Evolutionary conservation across 1,140 invertebrate species (phyloP), one percentile per base, ranked within the genome.

Genomic region (Hormaphis cornu): DNA sequence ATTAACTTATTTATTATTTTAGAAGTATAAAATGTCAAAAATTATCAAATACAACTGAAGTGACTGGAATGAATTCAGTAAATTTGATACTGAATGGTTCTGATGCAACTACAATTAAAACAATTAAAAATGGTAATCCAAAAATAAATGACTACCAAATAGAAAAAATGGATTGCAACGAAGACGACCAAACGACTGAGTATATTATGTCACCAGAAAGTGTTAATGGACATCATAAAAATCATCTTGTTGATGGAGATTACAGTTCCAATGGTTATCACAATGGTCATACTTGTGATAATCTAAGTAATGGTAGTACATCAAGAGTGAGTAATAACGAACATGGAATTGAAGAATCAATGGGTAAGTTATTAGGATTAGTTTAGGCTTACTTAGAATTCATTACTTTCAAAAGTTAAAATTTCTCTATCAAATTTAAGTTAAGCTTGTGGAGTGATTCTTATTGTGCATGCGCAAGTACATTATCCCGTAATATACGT

Each of bases 111-210:
- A 66, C 61, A 30, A 18, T 66, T 22, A 66, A 66, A 66, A 66
- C 61, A n/a, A 66, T 66, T n/a, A 66, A 66, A 35, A 66, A 66
- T 48, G 44, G 61, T n/a, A 50, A 24, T 22, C 42, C 61, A 22
- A 66, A 66, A 66, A 48, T 66, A 3, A 66, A 48, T 48, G 61
- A 66, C 18, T 66, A 66, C 44, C 42, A 44, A 48, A 33, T 66
- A 48, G 61, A 66, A 66, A 66, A 66, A 50, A 66, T 66, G 61
- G 61, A 66, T 66, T 66, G 61, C 18, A 66, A 66, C 12, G 61
- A 66, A 66, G 61, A 66, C 18, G 35, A 30, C 42, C 61, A 66
- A 48, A 66, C 14, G 40, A 66, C 61, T 48, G 61, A 66, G 1
- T 66, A 50, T 35, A 66, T 48, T 22, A 50, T 50, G 44, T 48